These are phyloP conservation scores for Chaetodon trifascialis DNA, from an alignment of 2,113 vertebrate species.

Conservation along the genomic window DNA sequence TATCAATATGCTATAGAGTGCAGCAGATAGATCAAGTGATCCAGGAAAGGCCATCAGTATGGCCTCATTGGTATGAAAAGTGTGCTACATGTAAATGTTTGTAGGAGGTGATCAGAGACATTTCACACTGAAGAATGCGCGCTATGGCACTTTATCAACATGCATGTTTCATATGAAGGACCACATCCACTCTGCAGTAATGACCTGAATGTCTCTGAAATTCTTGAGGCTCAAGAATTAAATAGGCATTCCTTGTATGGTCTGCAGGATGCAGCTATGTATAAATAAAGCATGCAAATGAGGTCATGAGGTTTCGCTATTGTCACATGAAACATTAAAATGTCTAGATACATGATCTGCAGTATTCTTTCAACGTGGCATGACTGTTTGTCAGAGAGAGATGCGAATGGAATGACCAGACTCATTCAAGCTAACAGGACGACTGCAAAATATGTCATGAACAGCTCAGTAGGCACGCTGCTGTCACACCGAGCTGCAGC, in stretches of 20 bases:
- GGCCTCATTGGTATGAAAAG: constrained; percentile 20
- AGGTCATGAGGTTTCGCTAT: not conserved
- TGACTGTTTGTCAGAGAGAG: not conserved
- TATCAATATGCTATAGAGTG: constrained; percentile 8
- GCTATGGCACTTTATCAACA: constrained; percentile 7
- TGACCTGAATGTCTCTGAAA: not conserved
- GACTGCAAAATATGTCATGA: not conserved
- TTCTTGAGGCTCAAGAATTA: not conserved
- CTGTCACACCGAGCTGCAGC: not conserved
- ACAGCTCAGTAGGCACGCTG: not conserved
- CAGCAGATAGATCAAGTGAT: not conserved
- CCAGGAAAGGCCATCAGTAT: constrained; percentile 22
- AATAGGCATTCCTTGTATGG: not conserved
- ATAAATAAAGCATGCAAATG: not conserved
- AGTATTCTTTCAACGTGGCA: not conserved
- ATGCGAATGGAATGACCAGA: not conserved
- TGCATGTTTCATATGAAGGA: not conserved
- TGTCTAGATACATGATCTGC: not conserved
- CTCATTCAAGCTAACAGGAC: not conserved
- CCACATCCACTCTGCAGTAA: not conserved
- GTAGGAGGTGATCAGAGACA: not conserved
- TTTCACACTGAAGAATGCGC: constrained; percentile 5
- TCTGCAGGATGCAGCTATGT: not conserved
- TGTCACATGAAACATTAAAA: constrained; percentile 6
- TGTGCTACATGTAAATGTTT: constrained; percentile 32